Base-by-base conservation (phyloP, 2,113 vertebrate species). In the Ammospiza nelsoni region DNA sequence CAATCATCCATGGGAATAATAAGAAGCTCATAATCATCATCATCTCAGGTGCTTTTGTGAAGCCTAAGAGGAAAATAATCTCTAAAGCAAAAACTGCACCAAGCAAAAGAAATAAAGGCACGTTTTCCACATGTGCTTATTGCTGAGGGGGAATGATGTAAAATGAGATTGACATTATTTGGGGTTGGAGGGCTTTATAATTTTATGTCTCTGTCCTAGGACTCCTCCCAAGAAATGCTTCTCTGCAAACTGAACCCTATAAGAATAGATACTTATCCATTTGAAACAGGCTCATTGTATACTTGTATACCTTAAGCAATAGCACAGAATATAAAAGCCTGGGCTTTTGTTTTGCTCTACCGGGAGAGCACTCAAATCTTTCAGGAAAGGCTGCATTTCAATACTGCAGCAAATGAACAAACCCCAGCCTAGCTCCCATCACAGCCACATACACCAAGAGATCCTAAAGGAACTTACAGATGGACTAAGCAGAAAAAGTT, bases 371-470 rank as follows among this genome's bases (percentile, higher is more conserved):
- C 87, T 92, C 90, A 96, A 90, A 84, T 84, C 49, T 80, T 91
- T 84, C 62, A 89, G 48, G 37, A 93, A 80, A 73, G 48, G 46
- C 73, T 94, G 37, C 28, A 48, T 96, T 93, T 87, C 73, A 95
- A 28, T 88, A 17, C 59, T 54, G 37, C 35, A 82, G 59, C 65
- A 94, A 87, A 84, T 21, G 31, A 95, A 52, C 65, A 94, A 62
- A 69, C 11, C n/a, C 12, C 44, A 71, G 63, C 61, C 44, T 29
- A 23, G 24, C 37, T 80, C 65, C 15, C 17, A 0, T 20, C 61
- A 75, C 28, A 90, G 66, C 29, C 80, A 91, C 3, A 1, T 2
- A 29, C 11, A 59, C 18, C 61, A 48, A 1, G 10, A 91, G 75
- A 75, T 90, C 68, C 80, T 68, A 69, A 94, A 92, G 57, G 71